A percentile compares a stretch with the other conserved stretches of the same genome.
These are phyloP conservation scores for Nipponacmea schrenckii DNA, from an alignment of 2,888 invertebrate genomes.

Conservation along the genomic window DNA sequence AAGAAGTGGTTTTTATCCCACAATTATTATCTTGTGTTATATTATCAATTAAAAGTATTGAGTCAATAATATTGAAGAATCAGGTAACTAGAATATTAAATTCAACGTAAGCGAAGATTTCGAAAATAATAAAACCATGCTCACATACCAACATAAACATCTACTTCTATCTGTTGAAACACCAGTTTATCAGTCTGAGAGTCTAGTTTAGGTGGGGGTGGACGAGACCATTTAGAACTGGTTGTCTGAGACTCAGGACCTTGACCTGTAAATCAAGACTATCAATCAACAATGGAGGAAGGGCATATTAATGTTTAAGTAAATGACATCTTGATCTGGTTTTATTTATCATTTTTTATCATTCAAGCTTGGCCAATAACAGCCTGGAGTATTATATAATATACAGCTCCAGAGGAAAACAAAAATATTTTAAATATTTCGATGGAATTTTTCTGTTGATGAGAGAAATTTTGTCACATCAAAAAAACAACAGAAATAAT, in stretches of 20 bases:
- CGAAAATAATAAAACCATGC: too few relatives aligned
- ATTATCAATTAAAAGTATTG: too few relatives aligned
- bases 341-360: not conserved
- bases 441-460: too few relatives aligned
- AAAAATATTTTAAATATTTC: not conserved
- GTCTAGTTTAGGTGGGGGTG: constrained; percentile 76
- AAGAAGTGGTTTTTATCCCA: too few relatives aligned
- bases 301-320: not conserved
- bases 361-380: too few relatives aligned
- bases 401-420: too few relatives aligned
- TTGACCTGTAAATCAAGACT: constrained; percentile 35
- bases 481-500: not conserved
- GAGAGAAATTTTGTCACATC: not conserved
- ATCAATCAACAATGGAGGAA: not conserved
- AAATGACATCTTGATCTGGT: too few relatives aligned
- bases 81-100: too few relatives aligned
- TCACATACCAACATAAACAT: constrained; percentile 83
- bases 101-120: too few relatives aligned
- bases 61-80: too few relatives aligned
- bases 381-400: too few relatives aligned
- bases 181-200: constrained; percentile 76
- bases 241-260: constrained; percentile 50
- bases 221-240: constrained; percentile 77
- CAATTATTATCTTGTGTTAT: too few relatives aligned
- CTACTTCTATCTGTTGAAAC: constrained; percentile 95